phyloP scores from a whole-genome alignment of 92 coral and sea anemone species.

The Phenganax stokvisi region DNA sequence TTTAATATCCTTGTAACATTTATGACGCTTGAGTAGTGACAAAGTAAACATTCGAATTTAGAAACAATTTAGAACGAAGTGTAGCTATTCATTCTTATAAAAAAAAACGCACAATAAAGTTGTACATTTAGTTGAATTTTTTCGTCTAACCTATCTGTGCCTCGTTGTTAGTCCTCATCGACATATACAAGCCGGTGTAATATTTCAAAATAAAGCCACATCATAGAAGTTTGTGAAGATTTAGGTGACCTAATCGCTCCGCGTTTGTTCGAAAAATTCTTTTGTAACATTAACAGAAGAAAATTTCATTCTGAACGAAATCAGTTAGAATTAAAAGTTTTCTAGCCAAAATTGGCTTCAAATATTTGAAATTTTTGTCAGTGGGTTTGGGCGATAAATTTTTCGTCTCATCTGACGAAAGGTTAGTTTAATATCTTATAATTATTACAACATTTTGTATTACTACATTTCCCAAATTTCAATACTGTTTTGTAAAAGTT shows the following conservation, averaged over 20 bases:
- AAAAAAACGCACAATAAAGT: neutral
- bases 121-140: conserved; percentile 9
- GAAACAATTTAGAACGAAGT: neutral
- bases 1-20: neutral
- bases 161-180: neutral
- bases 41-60: neutral
- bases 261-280: neutral
- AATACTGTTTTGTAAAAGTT: no score
- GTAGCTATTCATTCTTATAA: neutral
- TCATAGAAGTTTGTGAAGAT: conserved; percentile 2
- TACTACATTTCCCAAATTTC: no score
- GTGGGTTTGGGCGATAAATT: neutral
- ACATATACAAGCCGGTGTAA: conserved; percentile 3
- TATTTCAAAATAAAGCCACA: conserved; percentile 21
- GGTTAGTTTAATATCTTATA: neutral
- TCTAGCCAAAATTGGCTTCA: neutral
- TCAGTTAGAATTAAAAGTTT: neutral
- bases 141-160: neutral
- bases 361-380: conserved; percentile 15
- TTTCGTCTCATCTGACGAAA: neutral
- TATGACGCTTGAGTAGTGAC: neutral
- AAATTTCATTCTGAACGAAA: neutral
- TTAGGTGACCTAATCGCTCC: conserved; percentile 22
- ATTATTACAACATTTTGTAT: no score
- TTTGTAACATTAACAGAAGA: neutral